A percentile compares a stretch with the other conserved stretches of the same genome.
phyloP scores from a whole-genome alignment of 2,113 vertebrate species.

The Hypanus sabinus region DNA sequence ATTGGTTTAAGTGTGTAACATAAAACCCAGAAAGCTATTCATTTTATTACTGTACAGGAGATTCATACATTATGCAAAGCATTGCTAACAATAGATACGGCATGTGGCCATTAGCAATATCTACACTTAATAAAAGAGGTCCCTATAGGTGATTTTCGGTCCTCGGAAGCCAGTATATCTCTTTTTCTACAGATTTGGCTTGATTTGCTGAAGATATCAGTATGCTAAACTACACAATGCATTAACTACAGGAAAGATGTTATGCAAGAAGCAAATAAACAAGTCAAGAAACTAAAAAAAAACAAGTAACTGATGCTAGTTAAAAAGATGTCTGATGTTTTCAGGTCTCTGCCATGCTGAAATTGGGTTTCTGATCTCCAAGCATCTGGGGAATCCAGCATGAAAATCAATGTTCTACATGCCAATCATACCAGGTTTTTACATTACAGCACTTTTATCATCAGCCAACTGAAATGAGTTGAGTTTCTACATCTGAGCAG shows the following conservation, averaged over 20 bases:
- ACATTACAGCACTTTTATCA: neutral
- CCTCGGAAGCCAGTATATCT: neutral
- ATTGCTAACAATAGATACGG: neutral
- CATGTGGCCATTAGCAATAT: neutral
- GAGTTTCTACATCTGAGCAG: neutral
- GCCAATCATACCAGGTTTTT: neutral
- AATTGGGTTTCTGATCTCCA: neutral
- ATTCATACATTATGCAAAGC: conserved; percentile 31
- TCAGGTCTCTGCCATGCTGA: neutral
- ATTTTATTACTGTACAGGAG: neutral
- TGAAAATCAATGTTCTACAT: neutral
- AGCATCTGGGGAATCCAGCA: neutral
- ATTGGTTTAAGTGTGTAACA: conserved; percentile 19
- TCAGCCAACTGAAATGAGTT: neutral
- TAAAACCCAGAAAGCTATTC: conserved; percentile 12
- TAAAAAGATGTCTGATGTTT: neutral
- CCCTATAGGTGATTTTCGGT: neutral
- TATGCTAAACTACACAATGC: neutral
- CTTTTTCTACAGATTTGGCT: neutral
- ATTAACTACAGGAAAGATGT: neutral
- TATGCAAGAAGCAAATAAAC: neutral
- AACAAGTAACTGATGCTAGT: neutral
- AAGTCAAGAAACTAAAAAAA: neutral
- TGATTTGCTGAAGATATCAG: neutral
- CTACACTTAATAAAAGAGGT: neutral